Base-by-base conservation (phyloP, 2,888 invertebrate species). In the Maniola hyperantus region DNA sequence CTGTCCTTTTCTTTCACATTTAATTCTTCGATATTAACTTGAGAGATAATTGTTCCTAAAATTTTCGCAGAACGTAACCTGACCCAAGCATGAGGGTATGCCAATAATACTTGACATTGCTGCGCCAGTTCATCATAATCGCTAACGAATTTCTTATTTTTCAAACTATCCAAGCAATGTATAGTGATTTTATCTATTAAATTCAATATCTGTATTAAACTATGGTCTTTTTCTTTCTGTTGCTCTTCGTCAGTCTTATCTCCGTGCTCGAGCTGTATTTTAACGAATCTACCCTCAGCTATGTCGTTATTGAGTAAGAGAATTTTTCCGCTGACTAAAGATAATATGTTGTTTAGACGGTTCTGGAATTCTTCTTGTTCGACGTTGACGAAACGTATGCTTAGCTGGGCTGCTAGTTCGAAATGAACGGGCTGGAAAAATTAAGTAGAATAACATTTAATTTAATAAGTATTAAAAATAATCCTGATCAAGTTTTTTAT, bases 61-160 rank as follows among this genome's bases (percentile, higher is more conserved):
- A 97, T 93, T 82, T 97, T 97, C 0, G 95, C 94, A 0, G 97
- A 94, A 67, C 94, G 94, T 55, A 97, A 88, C 64, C 98, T 94
- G 0, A 98, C 97, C 98, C 98, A 98, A 42, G 95, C 93, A 81
- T 98, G 98, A 13, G 97, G 96, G 83, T 98, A 95, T 0, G 94
- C 95, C 15, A 98, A 82, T 53, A 97, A 93, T 18, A 91, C 93
- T 83, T 97, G 96, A 75, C 95, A 94, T 78, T 95, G 93, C 79
- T 94, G 95, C 62, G 93, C 92, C 76, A 96, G 84, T 68, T 93
- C 93, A 69, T 96, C 94, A 4, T 93, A 87, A 59, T 93, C 89
- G 36, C 84, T 83, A 0, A 73, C 66, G 69, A 87, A 91, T 48
- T 91, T 89, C 4, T 86, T 83, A 71, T 91, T 90, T 13, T 93